Percentiles rank a stretch among this genome's conserved stretches.
These are phyloP conservation scores for Drosophila koepferae DNA, from an alignment of 2,888 invertebrate species.

Conservation along the genomic window DNA sequence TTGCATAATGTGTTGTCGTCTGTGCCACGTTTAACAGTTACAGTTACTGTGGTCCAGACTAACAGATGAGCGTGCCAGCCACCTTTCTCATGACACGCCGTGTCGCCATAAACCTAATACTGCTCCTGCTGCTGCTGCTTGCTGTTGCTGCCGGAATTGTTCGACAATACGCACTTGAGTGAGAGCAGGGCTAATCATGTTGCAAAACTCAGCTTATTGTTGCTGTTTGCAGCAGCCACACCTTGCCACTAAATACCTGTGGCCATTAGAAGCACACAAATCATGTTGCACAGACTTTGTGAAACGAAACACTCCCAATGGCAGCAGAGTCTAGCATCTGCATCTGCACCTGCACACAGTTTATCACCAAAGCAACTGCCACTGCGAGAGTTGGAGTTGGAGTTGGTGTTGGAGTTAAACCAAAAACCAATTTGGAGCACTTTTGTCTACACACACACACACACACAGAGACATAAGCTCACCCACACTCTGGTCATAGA, in stretches of 20 bases:
- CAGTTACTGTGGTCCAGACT: constrained; percentile 58
- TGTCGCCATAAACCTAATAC: constrained; percentile 56
- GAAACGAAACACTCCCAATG: not conserved
- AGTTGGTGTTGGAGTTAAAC: constrained; percentile 12
- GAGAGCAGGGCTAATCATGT: constrained; percentile 52
- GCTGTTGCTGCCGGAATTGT: constrained; percentile 35
- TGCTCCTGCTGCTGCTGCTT: constrained; percentile 30
- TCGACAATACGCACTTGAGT: constrained; percentile 35
- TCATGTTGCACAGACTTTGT: constrained; percentile 47
- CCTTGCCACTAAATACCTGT: constrained; percentile 60
- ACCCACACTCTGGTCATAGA: constrained; percentile 15
- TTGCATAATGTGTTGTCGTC: constrained; percentile 67
- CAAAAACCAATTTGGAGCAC: constrained; percentile 79
- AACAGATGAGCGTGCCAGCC: constrained; percentile 48
- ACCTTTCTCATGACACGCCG: constrained; percentile 67
- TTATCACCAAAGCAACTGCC: constrained; percentile 60
- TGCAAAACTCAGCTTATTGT: constrained; percentile 22
- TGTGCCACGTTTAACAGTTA: constrained; percentile 21
- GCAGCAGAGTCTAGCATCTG: constrained; percentile 35
- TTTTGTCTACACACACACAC: constrained; percentile 40
- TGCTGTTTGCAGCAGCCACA: constrained; percentile 35
- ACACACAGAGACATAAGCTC: constrained; percentile 10
- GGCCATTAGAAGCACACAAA: constrained; percentile 70
- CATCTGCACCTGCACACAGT: constrained; percentile 66
- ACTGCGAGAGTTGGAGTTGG: constrained; percentile 15